Conservation (phyloP, 2,888 invertebrate species). For the Lamellibrachia columna region DNA sequence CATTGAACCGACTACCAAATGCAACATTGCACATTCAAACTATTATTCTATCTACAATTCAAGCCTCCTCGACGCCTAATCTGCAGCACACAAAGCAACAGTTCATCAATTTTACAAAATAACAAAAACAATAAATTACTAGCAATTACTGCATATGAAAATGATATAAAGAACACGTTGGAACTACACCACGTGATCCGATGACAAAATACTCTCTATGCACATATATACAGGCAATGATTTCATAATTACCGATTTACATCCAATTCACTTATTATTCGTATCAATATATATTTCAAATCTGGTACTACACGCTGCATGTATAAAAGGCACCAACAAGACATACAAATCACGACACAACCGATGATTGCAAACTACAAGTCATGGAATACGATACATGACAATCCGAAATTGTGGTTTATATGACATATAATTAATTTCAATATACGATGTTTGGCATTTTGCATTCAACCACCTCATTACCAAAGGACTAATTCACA, state of each 20-base stretch:
- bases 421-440: not conserved
- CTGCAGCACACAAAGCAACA: not conserved
- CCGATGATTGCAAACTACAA: slow-evolving; percentile 3
- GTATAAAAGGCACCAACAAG: slow-evolving; percentile 2
- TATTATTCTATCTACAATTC: slow-evolving; percentile 16
- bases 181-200: not conserved
- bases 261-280: slow-evolving; percentile 2
- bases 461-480: not conserved
- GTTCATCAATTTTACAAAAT: not conserved
- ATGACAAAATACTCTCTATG: not conserved
- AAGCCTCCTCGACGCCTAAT: not conserved
- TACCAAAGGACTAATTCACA: not conserved
- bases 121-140: not conserved
- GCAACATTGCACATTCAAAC: not conserved
- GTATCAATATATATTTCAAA: not conserved
- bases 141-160: not conserved
- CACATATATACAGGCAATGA: not conserved
- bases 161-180: not conserved
- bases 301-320: not conserved
- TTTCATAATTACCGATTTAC: slow-evolving; percentile 3
- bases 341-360: not conserved
- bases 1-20: not conserved
- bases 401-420: not conserved
- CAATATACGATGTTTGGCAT: not conserved
- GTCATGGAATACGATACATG: not conserved